Evolutionary conservation across 2,888 invertebrate genomes (phyloP), one percentile per base, ranked within the genome.

Genomic region (Aphrophora alni): DNA sequence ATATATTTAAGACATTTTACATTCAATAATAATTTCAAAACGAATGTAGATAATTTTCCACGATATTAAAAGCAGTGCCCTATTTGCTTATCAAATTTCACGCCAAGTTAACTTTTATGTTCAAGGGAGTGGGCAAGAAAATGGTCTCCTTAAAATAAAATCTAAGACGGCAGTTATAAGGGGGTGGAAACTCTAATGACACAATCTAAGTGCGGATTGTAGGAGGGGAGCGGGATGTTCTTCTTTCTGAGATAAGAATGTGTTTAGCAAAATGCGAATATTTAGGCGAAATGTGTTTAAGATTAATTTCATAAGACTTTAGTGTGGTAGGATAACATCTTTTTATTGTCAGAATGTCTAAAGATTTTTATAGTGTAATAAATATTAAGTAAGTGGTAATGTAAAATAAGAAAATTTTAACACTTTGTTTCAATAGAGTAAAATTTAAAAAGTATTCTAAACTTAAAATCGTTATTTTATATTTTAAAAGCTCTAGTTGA

Each of bases 1-100:
- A n/a, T n/a, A n/a, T n/a, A n/a, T n/a, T n/a, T n/a, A n/a, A n/a
- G n/a, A n/a, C n/a, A n/a, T 33, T 33, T 10, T 14, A 59, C 14
- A 59, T 21, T 21, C 21, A 21, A 59, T 14, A 59, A 59, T 59
- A 21, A 59, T 59, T 59, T 21, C 59, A 59, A 59, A 44, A 12
- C 12, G 21, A n/a, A 59, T 5, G 21, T 2, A 59, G 21, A 59
- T 59, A 59, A 59, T 59, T 59, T 59, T 59, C 59, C 59, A 59
- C 5, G 59, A 59, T 59, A 59, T 59, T 59, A 59, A 59, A 59
- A 21, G 21, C 59, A 59, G 59, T 7, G 59, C 59, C 59, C 59
- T 59, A 59, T 59, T 59, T 59, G 59, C 59, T 59, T 59, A 59
- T 59, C 59, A 59, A 59, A 59, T 59, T 59, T 59, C 59, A 59